Conservation (phyloP, 2,113 vertebrate species). For the Dipodomys stephensi region DNA sequence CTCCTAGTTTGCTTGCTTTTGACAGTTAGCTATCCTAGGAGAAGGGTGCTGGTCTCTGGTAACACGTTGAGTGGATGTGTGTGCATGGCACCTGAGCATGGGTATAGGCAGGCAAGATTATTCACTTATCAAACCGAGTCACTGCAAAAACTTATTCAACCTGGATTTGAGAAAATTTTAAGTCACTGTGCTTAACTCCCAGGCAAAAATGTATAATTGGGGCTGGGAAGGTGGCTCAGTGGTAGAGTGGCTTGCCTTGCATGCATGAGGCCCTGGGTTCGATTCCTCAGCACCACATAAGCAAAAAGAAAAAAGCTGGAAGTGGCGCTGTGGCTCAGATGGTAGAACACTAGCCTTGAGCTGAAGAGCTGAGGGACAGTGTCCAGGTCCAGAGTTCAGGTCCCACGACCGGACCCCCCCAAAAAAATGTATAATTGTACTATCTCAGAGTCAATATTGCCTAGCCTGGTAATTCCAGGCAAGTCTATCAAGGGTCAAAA, state of each 20-base stretch:
- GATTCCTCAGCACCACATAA: too few relatives aligned
- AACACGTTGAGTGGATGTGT: background rate
- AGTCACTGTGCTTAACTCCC: background rate
- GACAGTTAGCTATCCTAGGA: background rate
- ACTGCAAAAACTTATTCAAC: background rate
- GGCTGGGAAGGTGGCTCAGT: too few relatives aligned
- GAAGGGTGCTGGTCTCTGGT: background rate
- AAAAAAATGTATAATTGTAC: background rate
- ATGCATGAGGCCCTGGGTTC: too few relatives aligned
- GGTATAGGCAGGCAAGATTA: too few relatives aligned
- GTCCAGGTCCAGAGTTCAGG: too few relatives aligned
- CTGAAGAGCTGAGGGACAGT: too few relatives aligned
- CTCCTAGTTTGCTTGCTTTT: background rate
- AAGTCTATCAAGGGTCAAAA: background rate
- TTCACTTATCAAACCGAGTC: background rate
- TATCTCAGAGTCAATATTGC: background rate
- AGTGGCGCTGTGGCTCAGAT: too few relatives aligned
- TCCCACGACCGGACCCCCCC: too few relatives aligned
- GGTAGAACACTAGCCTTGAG: too few relatives aligned
- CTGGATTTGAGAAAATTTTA: background rate
- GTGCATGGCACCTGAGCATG: background rate
- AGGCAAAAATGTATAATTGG: background rate
- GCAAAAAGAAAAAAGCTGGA: too few relatives aligned
- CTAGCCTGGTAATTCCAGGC: background rate
- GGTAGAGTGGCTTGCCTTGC: too few relatives aligned